Evolutionary conservation across 2,113 vertebrate species (phyloP).

Genomic region (Phylloscopus trochiloides): DNA sequence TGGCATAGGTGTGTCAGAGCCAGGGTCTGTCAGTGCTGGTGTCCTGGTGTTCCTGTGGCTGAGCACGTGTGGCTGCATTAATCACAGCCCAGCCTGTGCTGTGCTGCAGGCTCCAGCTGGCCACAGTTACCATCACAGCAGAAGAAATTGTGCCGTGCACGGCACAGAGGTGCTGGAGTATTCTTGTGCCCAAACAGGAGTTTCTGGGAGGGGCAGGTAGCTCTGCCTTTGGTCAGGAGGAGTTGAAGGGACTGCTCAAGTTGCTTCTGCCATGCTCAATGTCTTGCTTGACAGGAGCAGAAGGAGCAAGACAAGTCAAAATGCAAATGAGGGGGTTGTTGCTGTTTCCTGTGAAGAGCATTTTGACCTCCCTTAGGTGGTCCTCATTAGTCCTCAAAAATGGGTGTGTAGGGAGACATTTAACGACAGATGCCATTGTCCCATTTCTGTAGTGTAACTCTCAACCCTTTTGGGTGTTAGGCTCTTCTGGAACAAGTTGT

Average conservation of each 20-base stretch:
- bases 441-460: rapidly evolving
- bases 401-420: rapidly evolving
- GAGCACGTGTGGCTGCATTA: background rate
- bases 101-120: background rate
- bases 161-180: background rate
- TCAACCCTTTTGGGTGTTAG: background rate
- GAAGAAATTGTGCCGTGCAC: background rate
- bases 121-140: background rate
- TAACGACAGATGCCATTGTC: background rate
- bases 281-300: background rate
- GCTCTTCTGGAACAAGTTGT: background rate
- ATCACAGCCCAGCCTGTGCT: background rate
- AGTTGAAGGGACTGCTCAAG: background rate
- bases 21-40: background rate
- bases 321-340: background rate
- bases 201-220: background rate
- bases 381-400: background rate
- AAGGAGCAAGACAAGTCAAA: background rate
- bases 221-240: background rate
- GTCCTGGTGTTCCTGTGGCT: background rate
- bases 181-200: rapidly evolving
- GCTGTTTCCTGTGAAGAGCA: background rate
- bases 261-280: background rate
- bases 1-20: background rate
- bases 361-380: background rate